These are phyloP conservation scores for Andrena dorsata DNA, from an alignment of 2,888 invertebrate species.

Conservation along the genomic window DNA sequence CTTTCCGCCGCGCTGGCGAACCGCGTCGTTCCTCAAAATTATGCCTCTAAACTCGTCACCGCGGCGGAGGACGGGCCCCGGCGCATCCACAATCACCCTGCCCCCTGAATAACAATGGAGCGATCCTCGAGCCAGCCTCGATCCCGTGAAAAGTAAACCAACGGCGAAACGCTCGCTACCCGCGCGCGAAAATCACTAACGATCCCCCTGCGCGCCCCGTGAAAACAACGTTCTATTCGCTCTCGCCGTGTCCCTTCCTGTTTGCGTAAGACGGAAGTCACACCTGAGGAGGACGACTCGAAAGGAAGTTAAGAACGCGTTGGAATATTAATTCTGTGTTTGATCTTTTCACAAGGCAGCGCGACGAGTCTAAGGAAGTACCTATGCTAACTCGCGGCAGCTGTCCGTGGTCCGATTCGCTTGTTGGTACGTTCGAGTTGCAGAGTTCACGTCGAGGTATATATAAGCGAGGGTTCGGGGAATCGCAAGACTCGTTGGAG, in stretches of 20 bases:
- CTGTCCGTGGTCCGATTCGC: too few species aligned
- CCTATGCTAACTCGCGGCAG: not conserved
- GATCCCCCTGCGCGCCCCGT: not conserved
- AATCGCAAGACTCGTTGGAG: not conserved
- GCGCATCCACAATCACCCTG: slow-evolving; percentile 38
- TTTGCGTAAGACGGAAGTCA: slow-evolving; percentile 60
- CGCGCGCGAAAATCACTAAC: not conserved
- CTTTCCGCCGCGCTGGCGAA: slow-evolving; percentile 20
- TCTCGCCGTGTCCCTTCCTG: slow-evolving; percentile 44
- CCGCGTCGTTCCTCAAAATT: slow-evolving; percentile 40
- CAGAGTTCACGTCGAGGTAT: too few species aligned
- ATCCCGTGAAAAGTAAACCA: slow-evolving; percentile 10
- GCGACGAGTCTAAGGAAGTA: not conserved
- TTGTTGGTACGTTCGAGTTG: too few species aligned
- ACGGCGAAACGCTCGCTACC: not conserved
- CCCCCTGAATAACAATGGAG: slow-evolving; percentile 48
- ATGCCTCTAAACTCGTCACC: slow-evolving; percentile 40
- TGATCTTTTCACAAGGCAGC: not conserved
- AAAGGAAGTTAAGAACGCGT: slow-evolving; percentile 48
- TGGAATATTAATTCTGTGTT: slow-evolving; percentile 58
- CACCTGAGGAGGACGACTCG: slow-evolving; percentile 52
- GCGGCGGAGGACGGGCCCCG: slow-evolving; percentile 22
- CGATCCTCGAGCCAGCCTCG: slow-evolving; percentile 30
- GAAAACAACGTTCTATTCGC: not conserved
- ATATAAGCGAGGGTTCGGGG: not conserved